phyloP scores from a whole-genome alignment of 1,140 invertebrate species.

The Gryllus bimaculatus region DNA sequence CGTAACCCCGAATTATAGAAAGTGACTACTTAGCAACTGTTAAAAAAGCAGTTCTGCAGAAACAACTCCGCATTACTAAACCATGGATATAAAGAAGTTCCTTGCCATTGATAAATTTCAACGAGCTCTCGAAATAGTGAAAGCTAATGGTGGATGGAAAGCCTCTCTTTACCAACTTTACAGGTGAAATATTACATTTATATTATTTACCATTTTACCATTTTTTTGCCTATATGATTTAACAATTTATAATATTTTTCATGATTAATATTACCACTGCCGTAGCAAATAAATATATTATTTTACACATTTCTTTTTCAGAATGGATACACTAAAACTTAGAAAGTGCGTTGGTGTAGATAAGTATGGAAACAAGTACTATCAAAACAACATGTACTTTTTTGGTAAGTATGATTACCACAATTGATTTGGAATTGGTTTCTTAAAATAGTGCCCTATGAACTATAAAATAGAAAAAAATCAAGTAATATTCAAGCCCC shows the following conservation, averaged over 20 bases:
- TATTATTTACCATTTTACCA: too few species aligned
- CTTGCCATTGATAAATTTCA: slow-evolving; percentile 64
- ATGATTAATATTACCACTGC: neutral
- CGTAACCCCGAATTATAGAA: too few species aligned
- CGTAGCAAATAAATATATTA: neutral
- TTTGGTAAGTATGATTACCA: slow-evolving; percentile 46
- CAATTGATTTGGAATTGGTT: neutral
- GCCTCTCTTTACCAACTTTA: slow-evolving; percentile 59
- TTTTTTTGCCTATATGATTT: too few species aligned
- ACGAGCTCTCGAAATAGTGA: slow-evolving; percentile 56
- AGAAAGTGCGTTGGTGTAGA: slow-evolving; percentile 86
- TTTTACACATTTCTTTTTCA: slow-evolving; percentile 32
- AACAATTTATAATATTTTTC: too few species aligned
- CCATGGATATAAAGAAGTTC: slow-evolving; percentile 32
- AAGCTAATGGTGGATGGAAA: slow-evolving; percentile 66
- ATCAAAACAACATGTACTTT: slow-evolving; percentile 82
- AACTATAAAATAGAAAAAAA: too few species aligned
- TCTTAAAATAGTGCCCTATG: too few species aligned
- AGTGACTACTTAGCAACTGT: too few species aligned
- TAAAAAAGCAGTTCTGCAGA: too few species aligned
- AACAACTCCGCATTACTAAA: too few species aligned
- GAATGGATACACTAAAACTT: slow-evolving; percentile 77
- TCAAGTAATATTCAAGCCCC: too few species aligned
- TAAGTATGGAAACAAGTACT: slow-evolving; percentile 94
- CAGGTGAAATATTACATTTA: slow-evolving; percentile 33